These are phyloP conservation scores for Diplolepis rosae DNA, from an alignment of 2,888 invertebrate species.

Conservation along the genomic window DNA sequence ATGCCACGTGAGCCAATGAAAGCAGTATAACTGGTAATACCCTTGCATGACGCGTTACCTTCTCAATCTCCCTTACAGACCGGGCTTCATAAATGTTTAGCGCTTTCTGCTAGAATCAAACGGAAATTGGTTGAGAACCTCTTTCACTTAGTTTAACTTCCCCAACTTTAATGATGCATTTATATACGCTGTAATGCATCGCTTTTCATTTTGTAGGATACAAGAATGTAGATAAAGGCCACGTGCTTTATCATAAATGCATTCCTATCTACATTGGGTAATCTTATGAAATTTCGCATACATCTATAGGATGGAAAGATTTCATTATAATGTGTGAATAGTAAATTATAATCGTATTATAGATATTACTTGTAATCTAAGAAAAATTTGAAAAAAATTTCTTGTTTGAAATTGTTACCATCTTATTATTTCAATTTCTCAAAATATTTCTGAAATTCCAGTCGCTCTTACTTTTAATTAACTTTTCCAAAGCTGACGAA, in stretches of 20 bases:
- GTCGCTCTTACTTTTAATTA: no score
- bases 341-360: no score
- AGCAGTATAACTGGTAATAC: not conserved
- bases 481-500: no score
- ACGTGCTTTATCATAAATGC: not conserved
- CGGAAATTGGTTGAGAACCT: not conserved
- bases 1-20: constrained; percentile 9
- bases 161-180: constrained; percentile 13
- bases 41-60: not conserved
- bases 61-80: not conserved
- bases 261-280: constrained; percentile 8
- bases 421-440: no score
- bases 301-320: not conserved
- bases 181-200: constrained; percentile 14
- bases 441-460: no score
- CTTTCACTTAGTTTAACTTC: not conserved
- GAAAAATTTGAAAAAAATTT: no score
- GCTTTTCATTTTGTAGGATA: constrained; percentile 1
- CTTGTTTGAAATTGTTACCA: no score
- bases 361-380: no score
- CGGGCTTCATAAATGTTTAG: not conserved
- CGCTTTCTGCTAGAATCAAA: not conserved
- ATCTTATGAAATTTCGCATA: not conserved
- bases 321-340: not conserved
- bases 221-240: not conserved